These are phyloP conservation scores for Calameuta idolon DNA, from an alignment of 2,888 invertebrate species.

Conservation along the genomic window DNA sequence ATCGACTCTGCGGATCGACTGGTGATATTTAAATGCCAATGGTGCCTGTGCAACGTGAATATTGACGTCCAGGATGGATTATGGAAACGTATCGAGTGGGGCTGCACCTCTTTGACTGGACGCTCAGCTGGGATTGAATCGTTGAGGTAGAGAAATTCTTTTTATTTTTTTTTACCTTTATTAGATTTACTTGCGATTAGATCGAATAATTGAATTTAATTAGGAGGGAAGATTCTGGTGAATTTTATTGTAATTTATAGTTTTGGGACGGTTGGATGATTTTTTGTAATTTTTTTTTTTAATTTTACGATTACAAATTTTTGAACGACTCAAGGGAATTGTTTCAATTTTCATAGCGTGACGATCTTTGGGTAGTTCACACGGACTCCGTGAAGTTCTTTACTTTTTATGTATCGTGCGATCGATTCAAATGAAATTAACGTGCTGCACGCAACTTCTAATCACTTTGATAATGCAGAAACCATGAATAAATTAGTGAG, in stretches of 20 bases:
- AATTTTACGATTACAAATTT: background rate
- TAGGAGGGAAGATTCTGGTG: background rate
- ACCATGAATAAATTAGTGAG: background rate
- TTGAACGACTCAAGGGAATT: background rate
- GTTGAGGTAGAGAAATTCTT: background rate
- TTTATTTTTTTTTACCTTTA: background rate
- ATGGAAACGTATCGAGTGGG: background rate
- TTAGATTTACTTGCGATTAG: background rate
- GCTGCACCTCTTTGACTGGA: background rate
- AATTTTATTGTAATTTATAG: background rate
- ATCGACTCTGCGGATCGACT: background rate
- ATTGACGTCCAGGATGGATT: background rate
- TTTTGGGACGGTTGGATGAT: background rate
- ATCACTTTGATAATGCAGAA: background rate
- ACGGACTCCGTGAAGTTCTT: background rate
- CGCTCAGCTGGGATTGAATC: background rate
- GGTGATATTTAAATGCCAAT: background rate
- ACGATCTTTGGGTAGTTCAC: background rate
- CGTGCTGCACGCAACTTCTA: background rate
- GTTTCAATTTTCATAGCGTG: background rate
- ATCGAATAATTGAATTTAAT: background rate
- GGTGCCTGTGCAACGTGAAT: background rate
- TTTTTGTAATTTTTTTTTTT: background rate
- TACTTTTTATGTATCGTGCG: background rate
- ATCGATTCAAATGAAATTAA: background rate